Base-by-base conservation (phyloP, 2,888 invertebrate genomes). In the Taenaris catops region DNA sequence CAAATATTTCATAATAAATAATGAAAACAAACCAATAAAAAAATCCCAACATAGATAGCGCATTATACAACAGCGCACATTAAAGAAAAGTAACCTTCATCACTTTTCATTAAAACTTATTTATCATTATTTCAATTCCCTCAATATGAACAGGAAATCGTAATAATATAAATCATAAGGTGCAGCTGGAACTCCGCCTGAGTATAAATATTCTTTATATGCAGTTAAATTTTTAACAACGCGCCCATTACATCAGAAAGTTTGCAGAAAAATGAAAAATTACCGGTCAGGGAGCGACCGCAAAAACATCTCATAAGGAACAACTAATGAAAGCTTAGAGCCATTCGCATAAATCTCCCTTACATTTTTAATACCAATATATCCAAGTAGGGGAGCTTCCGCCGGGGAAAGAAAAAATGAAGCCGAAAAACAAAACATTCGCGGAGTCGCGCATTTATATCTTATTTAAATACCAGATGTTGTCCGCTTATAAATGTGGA, bases 281-380 rank as follows among this genome's bases (percentile, higher is more conserved):
- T 80, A 74, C 83, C 74, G 86, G 86, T 86, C 86, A 86, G 81
- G 81, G 80, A 75, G 75, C 72, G 73, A 78, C 83, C 81, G 78
- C 81, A 74, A 68, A 72, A 81, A 76, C 76, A 73, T 73, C 73
- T 75, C 78, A 64, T 71, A 83, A 84, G 83, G 74, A 81, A 78
- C 73, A 74, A 74, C 83, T 84, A 86, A 86, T 86, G 86, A 86
- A 86, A 86, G 86, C 86, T 84, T 79, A 86, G 78, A 84, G 81
- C 84, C 75, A 84, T 86, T 81, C 84, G 76, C 84, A 86, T 86
- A 86, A 86, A 86, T 86, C 86, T 84, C 75, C 78, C 70, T 86
- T 86, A 84, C 86, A 86, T 86, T 86, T 86, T 86, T 86, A 86
- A 86, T 86, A 86, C 84, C 84, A 81, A 86, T 86, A 86, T 80